Conservation (phyloP, 2,113 vertebrate genomes). For the Odontophorus gujanensis region DNA sequence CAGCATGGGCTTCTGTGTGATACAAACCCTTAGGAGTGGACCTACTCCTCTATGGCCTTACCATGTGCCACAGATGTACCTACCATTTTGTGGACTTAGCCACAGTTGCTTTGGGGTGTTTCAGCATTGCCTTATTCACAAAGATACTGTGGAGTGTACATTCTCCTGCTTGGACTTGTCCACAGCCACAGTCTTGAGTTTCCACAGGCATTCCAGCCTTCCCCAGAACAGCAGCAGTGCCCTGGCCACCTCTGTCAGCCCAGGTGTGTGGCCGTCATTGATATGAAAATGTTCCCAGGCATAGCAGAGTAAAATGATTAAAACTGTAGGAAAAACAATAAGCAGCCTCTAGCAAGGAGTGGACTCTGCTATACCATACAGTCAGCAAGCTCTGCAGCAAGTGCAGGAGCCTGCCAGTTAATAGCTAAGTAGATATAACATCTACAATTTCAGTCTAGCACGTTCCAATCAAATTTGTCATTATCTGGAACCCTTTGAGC, state of each 20-base stretch:
- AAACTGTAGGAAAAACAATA: not conserved
- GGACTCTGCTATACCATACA: not conserved
- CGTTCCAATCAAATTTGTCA: not conserved
- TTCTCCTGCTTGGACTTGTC: not conserved
- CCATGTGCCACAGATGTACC: not conserved
- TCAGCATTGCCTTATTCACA: not conserved
- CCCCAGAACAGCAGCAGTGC: not conserved
- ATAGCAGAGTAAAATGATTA: not conserved
- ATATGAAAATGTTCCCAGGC: not conserved
- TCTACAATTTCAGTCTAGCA: not conserved
- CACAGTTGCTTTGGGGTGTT: not conserved
- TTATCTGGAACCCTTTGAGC: not conserved
- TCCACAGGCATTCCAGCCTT: not conserved
- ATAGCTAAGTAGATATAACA: not conserved
- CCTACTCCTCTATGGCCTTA: not conserved
- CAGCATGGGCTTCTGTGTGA: not conserved
- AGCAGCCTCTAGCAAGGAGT: not conserved
- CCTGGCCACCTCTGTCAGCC: not conserved
- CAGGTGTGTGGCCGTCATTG: not conserved
- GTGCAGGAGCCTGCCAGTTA: not conserved
- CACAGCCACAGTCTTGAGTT: not conserved
- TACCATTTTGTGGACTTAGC: not conserved
- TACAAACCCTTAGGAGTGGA: not conserved
- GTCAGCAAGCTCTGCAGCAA: not conserved
- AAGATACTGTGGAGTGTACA: not conserved